Evolutionary conservation across 2,888 invertebrate genomes (phyloP), one percentile per base, ranked within the genome.

Genomic region (Drosophila tripunctata): DNA sequence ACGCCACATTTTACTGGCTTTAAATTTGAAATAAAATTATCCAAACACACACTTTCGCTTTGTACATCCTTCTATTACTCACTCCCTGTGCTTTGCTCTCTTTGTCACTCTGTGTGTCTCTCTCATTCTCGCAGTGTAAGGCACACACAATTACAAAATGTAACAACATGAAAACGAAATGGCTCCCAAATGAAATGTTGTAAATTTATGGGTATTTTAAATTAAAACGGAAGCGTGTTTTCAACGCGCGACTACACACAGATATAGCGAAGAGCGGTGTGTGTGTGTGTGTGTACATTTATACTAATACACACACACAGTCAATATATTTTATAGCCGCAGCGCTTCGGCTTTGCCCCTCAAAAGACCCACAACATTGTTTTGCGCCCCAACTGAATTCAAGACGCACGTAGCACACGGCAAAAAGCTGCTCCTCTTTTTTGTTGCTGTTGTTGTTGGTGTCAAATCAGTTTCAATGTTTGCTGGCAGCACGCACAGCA

Each of bases 161-260:
- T 81, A 82, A 83, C 75, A 77, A 75, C 73, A 78, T 73, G 76
- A 75, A 75, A 77, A 84, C 77, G 80, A 75, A 89, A 89, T 89
- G 89, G 87, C 89, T 89, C 89, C 90, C 89, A 81, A 89, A 90
- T 90, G 90, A 90, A 83, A 88, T 89, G 88, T 85, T 80, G 78
- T 88, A 89, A 90, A 90, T 90, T 90, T 90, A 90, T 90, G 90
- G 89, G 88, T 89, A 90, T 90, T 90, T 90, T 90, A 90, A 90
- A 90, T 90, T 90, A 90, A 90, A 90, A 90, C 88, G 90, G 89
- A 89, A 90, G 88, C 88, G 87, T 87, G 89, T 87, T 89, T 89
- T 88, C 78, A 88, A 67, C 88, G 74, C 75, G 64, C 72, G 77
- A 71, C 73, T 83, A 61, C 72, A 75, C 72, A 78, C 56, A 65